phyloP scores from a whole-genome alignment of 2,888 invertebrate genomes.

The Leptarthrus brevirostris region DNA sequence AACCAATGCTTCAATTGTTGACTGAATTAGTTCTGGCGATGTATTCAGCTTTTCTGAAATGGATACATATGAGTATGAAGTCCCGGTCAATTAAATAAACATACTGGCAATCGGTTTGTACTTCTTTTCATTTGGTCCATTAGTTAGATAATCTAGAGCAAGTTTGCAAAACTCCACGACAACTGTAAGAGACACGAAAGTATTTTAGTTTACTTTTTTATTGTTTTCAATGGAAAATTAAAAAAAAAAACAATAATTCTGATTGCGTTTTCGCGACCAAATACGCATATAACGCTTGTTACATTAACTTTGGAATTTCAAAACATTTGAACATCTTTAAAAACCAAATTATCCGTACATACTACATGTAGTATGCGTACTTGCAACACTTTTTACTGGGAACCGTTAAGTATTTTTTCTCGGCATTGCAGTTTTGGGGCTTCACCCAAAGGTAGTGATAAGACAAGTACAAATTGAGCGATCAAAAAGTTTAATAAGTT shows the following conservation, averaged over 20 bases:
- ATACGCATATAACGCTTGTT: too few relatives aligned
- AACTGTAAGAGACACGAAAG: constrained; percentile 61
- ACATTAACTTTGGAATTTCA: too few relatives aligned
- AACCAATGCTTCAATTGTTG: constrained; percentile 77
- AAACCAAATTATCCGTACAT: too few relatives aligned
- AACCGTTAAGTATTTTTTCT: too few relatives aligned
- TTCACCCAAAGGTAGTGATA: too few relatives aligned
- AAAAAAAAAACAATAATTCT: neutral
- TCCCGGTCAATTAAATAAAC: neutral
- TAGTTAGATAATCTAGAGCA: constrained; percentile 72
- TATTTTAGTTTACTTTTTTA: constrained; percentile 53
- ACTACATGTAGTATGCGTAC: too few relatives aligned
- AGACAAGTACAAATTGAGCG: too few relatives aligned
- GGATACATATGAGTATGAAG: neutral
- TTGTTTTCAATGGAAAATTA: neutral
- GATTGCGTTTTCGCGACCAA: too few relatives aligned
- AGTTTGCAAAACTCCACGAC: constrained; percentile 74
- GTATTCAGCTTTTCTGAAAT: constrained; percentile 69
- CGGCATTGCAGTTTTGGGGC: too few relatives aligned
- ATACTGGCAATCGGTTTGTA: constrained; percentile 69
- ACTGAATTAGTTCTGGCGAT: constrained; percentile 68
- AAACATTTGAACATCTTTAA: too few relatives aligned
- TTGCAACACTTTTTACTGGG: too few relatives aligned
- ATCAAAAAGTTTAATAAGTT: too few relatives aligned
- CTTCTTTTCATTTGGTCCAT: constrained; percentile 71